Percentiles rank a stretch among this genome's conserved stretches.
Evolutionary conservation across 2,113 vertebrate genomes (phyloP).

Genomic region (Phalacrocorax pelagicus): DNA sequence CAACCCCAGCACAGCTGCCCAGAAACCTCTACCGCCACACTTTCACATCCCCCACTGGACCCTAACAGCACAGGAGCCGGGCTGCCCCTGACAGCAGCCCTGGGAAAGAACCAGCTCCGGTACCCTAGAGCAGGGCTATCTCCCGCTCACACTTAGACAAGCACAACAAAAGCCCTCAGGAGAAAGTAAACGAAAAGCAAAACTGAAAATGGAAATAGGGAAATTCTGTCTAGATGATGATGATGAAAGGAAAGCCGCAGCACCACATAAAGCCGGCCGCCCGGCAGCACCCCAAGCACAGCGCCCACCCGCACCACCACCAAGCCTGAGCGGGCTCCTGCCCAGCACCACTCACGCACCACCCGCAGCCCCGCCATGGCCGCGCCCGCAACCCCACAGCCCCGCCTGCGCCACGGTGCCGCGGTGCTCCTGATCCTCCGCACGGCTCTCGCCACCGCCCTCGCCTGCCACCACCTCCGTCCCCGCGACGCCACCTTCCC

Average conservation of each 20-base stretch:
- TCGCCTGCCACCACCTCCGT: not conserved
- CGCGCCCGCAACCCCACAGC: not conserved
- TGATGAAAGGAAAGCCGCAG: not conserved
- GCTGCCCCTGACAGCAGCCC: not conserved
- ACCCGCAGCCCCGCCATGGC: not conserved
- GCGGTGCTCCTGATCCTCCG: not conserved
- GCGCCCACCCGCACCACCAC: no score
- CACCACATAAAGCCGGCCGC: not conserved
- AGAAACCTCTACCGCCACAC: fast-evolving
- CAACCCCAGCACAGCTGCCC: fast-evolving
- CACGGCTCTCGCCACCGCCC: fast-evolving
- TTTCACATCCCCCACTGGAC: not conserved
- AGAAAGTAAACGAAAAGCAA: not conserved
- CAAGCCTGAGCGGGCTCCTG: not conserved
- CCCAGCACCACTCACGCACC: no score
- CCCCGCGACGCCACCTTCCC: not conserved
- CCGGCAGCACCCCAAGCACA: fast-evolving
- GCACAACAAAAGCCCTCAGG: not conserved
- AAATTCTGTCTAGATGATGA: not conserved
- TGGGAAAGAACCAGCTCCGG: not conserved
- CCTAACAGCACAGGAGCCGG: fast-evolving
- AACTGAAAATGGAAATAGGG: conserved; percentile 3
- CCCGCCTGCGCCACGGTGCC: fast-evolving
- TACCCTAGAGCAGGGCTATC: not conserved
- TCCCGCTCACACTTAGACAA: not conserved